phyloP scores from a whole-genome alignment of 2,797 vertebrate species.

The Pipistrellus pygmaeus region DNA sequence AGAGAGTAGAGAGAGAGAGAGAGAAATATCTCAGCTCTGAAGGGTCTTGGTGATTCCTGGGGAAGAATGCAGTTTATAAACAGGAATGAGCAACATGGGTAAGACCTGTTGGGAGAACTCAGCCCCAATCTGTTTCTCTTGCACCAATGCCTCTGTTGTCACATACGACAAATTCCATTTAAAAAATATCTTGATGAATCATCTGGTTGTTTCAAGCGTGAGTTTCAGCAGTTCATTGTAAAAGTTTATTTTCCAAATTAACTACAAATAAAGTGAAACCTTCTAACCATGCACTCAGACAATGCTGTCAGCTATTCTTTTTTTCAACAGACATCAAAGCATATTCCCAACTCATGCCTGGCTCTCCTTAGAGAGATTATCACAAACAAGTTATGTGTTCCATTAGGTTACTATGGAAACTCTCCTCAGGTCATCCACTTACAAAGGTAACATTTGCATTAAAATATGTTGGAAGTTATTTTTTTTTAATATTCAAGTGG shows the following conservation, averaged over 20 bases:
- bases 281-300: slow-evolving; percentile 72
- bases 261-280: slow-evolving; percentile 81
- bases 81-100: not conserved
- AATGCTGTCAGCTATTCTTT: slow-evolving; percentile 81
- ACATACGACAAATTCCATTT: slow-evolving; percentile 53
- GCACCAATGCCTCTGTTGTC: slow-evolving; percentile 67
- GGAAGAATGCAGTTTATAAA: slow-evolving; percentile 59
- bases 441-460: slow-evolving; percentile 92
- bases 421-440: slow-evolving; percentile 89
- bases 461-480: slow-evolving; percentile 89
- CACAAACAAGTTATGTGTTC: slow-evolving; percentile 90
- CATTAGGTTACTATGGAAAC: slow-evolving; percentile 90
- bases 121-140: slow-evolving; percentile 71
- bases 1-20: slow-evolving; percentile 13
- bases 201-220: slow-evolving; percentile 66
- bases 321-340: slow-evolving; percentile 85
- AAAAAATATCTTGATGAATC: slow-evolving; percentile 62
- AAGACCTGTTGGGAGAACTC: slow-evolving; percentile 57
- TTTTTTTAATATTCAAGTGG: slow-evolving; percentile 86
- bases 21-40: slow-evolving; percentile 65
- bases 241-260: slow-evolving; percentile 85
- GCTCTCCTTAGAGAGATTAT: slow-evolving; percentile 87
- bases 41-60: slow-evolving; percentile 60
- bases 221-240: slow-evolving; percentile 74
- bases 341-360: slow-evolving; percentile 77